Conservation (phyloP, 1,140 invertebrate genomes). For the Drosophila setifemur region DNA sequence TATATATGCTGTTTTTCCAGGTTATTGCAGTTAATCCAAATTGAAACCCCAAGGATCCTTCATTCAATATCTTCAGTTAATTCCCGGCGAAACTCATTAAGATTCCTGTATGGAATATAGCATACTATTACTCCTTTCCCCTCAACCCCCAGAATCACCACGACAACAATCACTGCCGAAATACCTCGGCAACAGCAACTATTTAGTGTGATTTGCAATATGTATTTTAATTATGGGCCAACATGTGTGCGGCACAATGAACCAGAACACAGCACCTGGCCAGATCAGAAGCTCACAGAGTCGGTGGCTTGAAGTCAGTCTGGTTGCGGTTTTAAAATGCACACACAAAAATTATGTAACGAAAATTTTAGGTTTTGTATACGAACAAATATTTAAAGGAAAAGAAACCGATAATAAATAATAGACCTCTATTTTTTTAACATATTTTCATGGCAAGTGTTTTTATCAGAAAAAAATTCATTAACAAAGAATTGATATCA, state of each 20-base stretch:
- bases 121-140: not conserved
- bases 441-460: no score
- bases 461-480: no score
- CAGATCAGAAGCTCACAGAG: not conserved
- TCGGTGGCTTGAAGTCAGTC: not conserved
- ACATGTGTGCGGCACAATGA: constrained; percentile 17
- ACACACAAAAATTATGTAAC: no score
- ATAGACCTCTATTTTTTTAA: no score
- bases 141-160: not conserved
- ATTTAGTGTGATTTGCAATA: constrained; percentile 61
- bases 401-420: no score
- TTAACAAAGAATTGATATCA: no score
- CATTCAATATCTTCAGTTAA: not conserved
- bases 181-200: constrained; percentile 37
- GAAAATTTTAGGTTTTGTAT: no score
- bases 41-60: no score
- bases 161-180: constrained; percentile 31
- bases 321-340: constrained; percentile 15
- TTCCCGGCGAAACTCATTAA: constrained; percentile 22
- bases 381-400: no score
- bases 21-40: no score
- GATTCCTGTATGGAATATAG: constrained; percentile 1
- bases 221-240: constrained; percentile 70
- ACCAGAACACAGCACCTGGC: constrained; percentile 30
- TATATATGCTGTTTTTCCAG: no score